Base-by-base conservation (phyloP, 2,113 vertebrate species). In the Centropus unirufus region DNA sequence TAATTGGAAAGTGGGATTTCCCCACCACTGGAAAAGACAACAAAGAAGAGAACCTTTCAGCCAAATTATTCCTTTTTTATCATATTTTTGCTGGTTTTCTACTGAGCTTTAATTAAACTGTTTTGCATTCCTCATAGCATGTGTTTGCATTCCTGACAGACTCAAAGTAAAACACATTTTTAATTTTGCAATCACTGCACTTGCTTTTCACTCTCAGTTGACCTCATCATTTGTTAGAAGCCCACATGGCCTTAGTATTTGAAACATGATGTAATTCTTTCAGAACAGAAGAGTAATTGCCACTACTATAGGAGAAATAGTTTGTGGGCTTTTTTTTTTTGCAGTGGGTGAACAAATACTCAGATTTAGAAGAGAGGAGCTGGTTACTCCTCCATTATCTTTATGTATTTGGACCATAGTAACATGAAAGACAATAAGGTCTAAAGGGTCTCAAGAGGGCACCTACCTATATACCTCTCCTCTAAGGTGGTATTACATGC, bases 121-220 rank as follows among this genome's bases (percentile, higher is more conserved):
- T 15, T 79, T 76, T 88, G 30, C 9, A 42, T 94, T 92, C 68
- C 16, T 86, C 44, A 39, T 51, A 74, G 51, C 18, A 81, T 76
- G n/a, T 90, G 59, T 89, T 90, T 93, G 18, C 29, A 59, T 78
- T 80, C 44, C 47, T 83, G 64, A 74, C 47, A 94, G 64, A 29
- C 4, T 59, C 69, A 61, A 75, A 96, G 34, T 75, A 90, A 91
- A 88, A 7, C 4, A 77, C 21, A 90, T 74, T 93, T 94, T 86
- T 81, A 89, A 81, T 93, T 94, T 89, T 90, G 59, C 23, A 74
- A n/a, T 83, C 83, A 34, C 64, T 90, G 52, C 49, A 14, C 32
- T 81, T 90, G 57, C 6, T 88, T 86, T 90, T 96, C 83, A 42
- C 36, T 89, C 54, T 90, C 21, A 46, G 47, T 80, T 90, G 88